These are phyloP conservation scores for Nautilus pompilius DNA, from an alignment of 1,140 invertebrate genomes.

Conservation along the genomic window DNA sequence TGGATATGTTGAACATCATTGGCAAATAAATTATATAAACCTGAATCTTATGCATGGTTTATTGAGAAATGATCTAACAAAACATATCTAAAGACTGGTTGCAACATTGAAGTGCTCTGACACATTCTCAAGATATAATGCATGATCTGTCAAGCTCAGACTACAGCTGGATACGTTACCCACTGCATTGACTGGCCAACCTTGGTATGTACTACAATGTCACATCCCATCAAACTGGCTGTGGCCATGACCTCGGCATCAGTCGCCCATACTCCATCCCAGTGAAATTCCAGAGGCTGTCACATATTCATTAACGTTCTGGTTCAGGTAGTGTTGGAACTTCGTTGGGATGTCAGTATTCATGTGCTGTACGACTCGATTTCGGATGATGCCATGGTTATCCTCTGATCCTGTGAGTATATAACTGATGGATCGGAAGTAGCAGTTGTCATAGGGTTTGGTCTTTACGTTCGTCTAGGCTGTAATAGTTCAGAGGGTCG, in stretches of 20 bases:
- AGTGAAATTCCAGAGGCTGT: background rate
- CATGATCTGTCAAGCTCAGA: background rate
- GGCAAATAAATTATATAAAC: no score
- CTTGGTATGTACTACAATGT: background rate
- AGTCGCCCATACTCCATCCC: background rate
- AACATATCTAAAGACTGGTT: background rate
- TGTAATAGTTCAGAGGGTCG: background rate
- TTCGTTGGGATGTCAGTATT: background rate
- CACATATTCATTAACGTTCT: background rate
- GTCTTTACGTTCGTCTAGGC: slow-evolving; percentile 3
- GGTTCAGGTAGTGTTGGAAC: background rate
- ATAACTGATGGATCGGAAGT: slow-evolving; percentile 3
- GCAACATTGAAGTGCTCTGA: background rate
- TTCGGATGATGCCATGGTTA: background rate
- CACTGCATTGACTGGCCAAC: background rate
- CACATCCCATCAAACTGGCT: background rate
- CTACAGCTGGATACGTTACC: background rate
- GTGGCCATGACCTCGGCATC: background rate
- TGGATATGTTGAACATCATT: no score
- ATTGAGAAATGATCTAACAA: no score
- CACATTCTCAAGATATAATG: background rate
- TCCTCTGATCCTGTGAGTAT: slow-evolving; percentile 7
- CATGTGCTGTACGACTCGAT: background rate
- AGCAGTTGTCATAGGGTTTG: slow-evolving; percentile 2
- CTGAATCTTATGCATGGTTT: no score